Evolutionary conservation across 2,888 invertebrate species (phyloP).

Genomic region (Stictocephala bisonia): DNA sequence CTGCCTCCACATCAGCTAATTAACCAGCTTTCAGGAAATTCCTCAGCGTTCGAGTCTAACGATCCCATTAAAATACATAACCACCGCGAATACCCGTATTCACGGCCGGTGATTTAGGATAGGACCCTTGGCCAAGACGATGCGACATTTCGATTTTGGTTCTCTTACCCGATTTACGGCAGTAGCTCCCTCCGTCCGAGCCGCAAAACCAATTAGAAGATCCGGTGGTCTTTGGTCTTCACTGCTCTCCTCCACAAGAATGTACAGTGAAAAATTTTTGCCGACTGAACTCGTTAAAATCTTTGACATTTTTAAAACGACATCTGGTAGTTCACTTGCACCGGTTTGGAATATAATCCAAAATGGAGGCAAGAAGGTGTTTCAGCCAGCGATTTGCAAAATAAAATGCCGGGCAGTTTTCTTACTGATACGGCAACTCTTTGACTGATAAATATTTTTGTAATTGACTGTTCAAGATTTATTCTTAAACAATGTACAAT

Average conservation of each 20-base stretch:
- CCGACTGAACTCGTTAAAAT: slow-evolving; percentile 27
- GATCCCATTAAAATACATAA: slow-evolving; percentile 46
- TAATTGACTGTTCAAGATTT: too few species aligned
- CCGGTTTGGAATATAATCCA: too few species aligned
- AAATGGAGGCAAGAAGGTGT: too few species aligned
- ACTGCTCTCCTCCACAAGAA: too few species aligned
- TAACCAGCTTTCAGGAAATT: slow-evolving; percentile 47
- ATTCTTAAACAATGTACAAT: too few species aligned
- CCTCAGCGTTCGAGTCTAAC: slow-evolving; percentile 38
- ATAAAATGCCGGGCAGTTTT: too few species aligned
- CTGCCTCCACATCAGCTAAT: slow-evolving; percentile 34
- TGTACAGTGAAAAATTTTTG: too few species aligned
- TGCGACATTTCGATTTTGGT: slow-evolving; percentile 40
- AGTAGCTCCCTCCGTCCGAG: background rate
- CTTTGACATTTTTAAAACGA: background rate
- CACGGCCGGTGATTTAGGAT: slow-evolving; percentile 35
- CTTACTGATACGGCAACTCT: too few species aligned
- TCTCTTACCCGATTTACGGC: slow-evolving; percentile 7
- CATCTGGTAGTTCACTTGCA: too few species aligned
- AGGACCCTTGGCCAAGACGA: too few species aligned
- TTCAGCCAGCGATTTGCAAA: too few species aligned
- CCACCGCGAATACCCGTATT: slow-evolving; percentile 39
- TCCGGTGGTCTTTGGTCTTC: slow-evolving; percentile 31
- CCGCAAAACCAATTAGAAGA: slow-evolving; percentile 25
- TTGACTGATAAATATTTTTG: too few species aligned